Evolutionary conservation across 2,113 vertebrate species (phyloP).

Genomic region (Lophochroa leadbeateri): DNA sequence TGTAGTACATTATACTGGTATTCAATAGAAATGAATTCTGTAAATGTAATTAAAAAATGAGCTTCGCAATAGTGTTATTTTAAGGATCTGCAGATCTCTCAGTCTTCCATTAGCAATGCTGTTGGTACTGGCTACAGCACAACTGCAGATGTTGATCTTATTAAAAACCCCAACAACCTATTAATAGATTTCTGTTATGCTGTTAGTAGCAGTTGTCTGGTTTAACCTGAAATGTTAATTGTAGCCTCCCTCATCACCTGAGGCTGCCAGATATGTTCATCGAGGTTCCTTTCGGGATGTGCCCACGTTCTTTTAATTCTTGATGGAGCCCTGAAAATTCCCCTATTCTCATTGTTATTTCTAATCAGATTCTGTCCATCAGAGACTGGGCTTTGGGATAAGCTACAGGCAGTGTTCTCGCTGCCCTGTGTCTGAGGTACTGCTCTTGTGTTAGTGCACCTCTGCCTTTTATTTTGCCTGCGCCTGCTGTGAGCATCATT

Average conservation of each 20-base stretch:
- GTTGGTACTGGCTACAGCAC: neutral
- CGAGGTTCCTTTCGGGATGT: neutral
- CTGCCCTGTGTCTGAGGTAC: neutral
- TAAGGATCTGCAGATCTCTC: neutral
- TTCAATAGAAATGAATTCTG: neutral
- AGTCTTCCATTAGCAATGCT: neutral
- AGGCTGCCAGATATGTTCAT: neutral
- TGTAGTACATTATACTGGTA: neutral
- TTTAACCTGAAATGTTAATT: neutral
- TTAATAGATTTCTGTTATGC: neutral
- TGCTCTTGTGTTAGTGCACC: neutral
- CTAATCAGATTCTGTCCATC: neutral
- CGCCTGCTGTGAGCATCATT: rapidly evolving
- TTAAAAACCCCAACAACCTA: neutral
- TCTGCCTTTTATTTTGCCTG: neutral
- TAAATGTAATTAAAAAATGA: neutral
- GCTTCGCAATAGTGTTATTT: neutral
- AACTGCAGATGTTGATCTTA: neutral
- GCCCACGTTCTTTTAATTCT: neutral
- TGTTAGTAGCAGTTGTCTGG: neutral
- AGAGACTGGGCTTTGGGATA: neutral
- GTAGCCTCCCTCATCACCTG: neutral
- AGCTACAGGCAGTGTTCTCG: neutral
- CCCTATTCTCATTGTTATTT: neutral
- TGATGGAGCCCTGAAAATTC: neutral